These are phyloP conservation scores for Macquaria ambigua DNA, from an alignment of 2,113 vertebrate species.

Conservation along the genomic window DNA sequence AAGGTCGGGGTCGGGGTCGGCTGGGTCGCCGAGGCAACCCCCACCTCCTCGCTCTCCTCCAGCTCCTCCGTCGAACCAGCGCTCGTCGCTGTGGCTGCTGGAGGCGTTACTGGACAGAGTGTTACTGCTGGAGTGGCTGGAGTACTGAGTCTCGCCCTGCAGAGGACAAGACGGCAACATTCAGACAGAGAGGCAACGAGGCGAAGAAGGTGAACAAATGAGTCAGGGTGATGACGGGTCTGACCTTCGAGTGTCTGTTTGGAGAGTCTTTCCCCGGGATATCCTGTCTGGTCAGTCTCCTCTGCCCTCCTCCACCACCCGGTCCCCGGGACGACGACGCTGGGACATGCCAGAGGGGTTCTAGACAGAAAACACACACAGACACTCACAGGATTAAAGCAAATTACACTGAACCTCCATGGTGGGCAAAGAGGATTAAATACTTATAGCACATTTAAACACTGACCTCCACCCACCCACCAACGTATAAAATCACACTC, in stretches of 20 bases:
- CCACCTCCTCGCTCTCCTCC: conserved; percentile 68
- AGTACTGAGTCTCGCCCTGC: conserved; percentile 91
- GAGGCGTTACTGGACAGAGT: conserved; percentile 94
- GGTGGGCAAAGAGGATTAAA: conserved; percentile 77
- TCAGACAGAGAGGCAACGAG: neutral
- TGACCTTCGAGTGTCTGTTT: conserved; percentile 90
- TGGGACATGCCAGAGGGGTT: conserved; percentile 92
- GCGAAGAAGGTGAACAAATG: neutral
- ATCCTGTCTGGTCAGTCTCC: conserved; percentile 87
- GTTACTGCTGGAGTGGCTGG: conserved; percentile 96
- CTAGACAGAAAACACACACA: conserved; percentile 80
- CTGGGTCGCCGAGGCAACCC: conserved; percentile 74
- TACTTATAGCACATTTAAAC: conserved; percentile 75
- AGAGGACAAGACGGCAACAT: conserved; percentile 1
- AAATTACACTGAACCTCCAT: conserved; percentile 65
- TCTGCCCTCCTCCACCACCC: conserved; percentile 78
- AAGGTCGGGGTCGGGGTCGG: conserved; percentile 86
- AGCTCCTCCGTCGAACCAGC: conserved; percentile 89
- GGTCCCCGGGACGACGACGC: conserved; percentile 82
- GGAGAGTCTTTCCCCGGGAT: conserved; percentile 90
- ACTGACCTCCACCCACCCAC: conserved; percentile 50
- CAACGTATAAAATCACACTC: conserved; percentile 39
- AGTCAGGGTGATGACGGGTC: conserved; percentile 19
- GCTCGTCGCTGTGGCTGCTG: conserved; percentile 94
- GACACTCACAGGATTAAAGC: conserved; percentile 70